A percentile compares a stretch with the other conserved stretches of the same genome.
These are phyloP conservation scores for Orthosia incerta DNA, from an alignment of 2,888 invertebrate species.

Conservation along the genomic window DNA sequence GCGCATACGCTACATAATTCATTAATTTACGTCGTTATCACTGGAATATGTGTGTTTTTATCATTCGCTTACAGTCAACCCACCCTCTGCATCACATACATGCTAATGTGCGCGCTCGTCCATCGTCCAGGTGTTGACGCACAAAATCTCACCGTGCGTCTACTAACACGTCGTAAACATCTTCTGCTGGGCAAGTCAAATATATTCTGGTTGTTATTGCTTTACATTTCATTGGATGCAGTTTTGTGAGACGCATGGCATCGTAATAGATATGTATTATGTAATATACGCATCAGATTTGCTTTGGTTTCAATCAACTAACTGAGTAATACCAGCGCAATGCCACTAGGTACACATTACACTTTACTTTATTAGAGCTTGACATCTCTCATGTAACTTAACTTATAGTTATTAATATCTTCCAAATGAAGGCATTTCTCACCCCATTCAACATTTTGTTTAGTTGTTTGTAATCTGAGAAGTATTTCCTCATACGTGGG, in stretches of 20 bases:
- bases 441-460: background rate
- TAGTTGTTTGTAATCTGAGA: conserved; percentile 23
- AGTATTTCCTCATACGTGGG: conserved; percentile 35
- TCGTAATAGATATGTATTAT: background rate
- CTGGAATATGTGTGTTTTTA: conserved; percentile 58
- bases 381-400: background rate
- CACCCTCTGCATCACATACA: conserved; percentile 15
- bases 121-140: conserved; percentile 27
- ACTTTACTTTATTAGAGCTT: background rate
- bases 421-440: background rate
- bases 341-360: background rate
- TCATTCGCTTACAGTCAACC: conserved; percentile 9
- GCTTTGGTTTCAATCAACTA: background rate
- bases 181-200: background rate
- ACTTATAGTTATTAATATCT: background rate
- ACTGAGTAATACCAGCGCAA: no score
- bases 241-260: background rate
- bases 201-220: background rate
- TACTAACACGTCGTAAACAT: conserved; percentile 5
- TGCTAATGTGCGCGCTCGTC: conserved; percentile 29
- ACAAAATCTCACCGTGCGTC: background rate
- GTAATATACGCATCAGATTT: background rate
- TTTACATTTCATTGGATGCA: background rate
- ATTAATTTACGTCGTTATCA: conserved; percentile 76
- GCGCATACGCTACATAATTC: conserved; percentile 78